Conservation (phyloP, 2,797 vertebrate species). For the Spinibarbus caldwelli region DNA sequence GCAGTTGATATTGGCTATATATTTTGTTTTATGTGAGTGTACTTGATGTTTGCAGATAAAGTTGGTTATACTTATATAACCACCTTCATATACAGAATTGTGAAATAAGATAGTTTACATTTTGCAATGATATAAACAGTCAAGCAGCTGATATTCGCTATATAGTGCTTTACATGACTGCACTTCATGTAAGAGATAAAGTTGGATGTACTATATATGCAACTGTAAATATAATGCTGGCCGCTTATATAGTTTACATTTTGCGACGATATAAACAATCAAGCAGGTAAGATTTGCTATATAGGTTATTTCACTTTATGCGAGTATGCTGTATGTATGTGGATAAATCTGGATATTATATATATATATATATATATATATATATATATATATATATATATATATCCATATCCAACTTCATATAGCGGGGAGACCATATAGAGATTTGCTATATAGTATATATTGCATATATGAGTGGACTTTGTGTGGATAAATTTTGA, state of each 20-base stretch:
- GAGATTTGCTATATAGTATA: background rate
- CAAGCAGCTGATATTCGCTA: background rate
- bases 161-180: background rate
- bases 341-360: background rate
- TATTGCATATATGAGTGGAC: background rate
- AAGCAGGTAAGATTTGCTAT: background rate
- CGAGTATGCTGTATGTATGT: background rate
- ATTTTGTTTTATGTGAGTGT: background rate
- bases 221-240: background rate
- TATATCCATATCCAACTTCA: background rate
- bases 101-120: background rate
- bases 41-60: background rate
- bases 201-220: background rate
- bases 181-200: background rate
- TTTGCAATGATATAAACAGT: too few relatives aligned
- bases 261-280: background rate
- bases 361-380: too few relatives aligned
- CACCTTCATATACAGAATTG: background rate
- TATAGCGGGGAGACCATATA: background rate
- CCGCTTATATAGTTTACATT: background rate
- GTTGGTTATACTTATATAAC: background rate
- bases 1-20: background rate
- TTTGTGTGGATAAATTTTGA: background rate
- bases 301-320: background rate
- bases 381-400: too few relatives aligned